Evolutionary conservation across 2,888 invertebrate genomes (phyloP), one percentile per base, ranked within the genome.

Genomic region (Prosopocoilus inquinatus): DNA sequence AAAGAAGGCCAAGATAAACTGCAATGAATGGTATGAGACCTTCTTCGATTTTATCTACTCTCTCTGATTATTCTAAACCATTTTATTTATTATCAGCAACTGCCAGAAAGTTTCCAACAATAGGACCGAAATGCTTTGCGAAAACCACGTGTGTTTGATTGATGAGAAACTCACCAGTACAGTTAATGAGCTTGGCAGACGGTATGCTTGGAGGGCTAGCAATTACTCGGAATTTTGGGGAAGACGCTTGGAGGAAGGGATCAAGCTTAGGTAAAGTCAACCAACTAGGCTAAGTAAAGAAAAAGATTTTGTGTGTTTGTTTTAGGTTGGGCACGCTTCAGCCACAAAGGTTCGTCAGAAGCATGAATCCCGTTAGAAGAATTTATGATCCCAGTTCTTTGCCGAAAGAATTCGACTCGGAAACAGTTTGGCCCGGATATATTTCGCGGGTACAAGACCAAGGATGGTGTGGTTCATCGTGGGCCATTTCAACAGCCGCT

Each of bases 221-320:
- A 94, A 92, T 76, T 91, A 96, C 75, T 81, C 89, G 0, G 80
- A 88, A 70, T 94, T 96, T 78, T 90, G 89, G 86, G 92, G 91
- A 1, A 84, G 84, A 71, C 91, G 88, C 47, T 83, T 95, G 11
- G 82, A 82, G 3, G 92, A 96, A 15, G 96, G 94, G 1, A 79
- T 95, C 47, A 78, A 82, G 41, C 84, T 87, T 64, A 86, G 95
- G 95, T 83, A 65, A 74, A 12, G 12, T 36, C 3, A 28, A n/a
- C 9, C 3, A 46, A 1, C 15, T 15, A 5, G 9, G 8, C 46
- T 3, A 46, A 2, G 9, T 20, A 20, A 45, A 2, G 20, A 7
- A 45, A 16, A 28, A 28, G 20, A 28, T 7, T 5, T 28, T 4
- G 20, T 28, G 20, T 5, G 51, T 20, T 49, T 32, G 9, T 9